Base-by-base conservation (phyloP, 37 sponge, comb jelly and placozoan genomes). In the Corticium candelabrum region DNA sequence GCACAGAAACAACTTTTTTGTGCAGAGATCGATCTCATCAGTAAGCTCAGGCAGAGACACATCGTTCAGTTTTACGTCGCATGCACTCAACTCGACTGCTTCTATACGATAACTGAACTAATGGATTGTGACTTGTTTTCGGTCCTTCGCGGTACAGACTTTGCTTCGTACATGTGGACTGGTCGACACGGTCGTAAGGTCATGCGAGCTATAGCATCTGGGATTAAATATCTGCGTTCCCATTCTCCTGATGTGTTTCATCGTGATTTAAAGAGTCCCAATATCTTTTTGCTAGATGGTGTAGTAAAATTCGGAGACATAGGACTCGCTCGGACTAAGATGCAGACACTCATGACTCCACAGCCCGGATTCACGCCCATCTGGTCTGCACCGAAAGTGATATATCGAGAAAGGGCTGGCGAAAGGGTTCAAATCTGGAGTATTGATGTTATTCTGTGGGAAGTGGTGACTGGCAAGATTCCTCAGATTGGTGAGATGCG, bases 381-480 rank as follows among this genome's bases (percentile, higher is more conserved):
- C n/a, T 94, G 95, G 95, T 90, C 91, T 5, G 91, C 95, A 0
- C 95, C 95, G n/a, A 91, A 94, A 56, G 95, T 94, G 35, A 79
- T 94, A 33, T 90, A 86, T 41, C 62, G 95, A 0, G 85, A 68
- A 57, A 76, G 95, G 75, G 91, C 95, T 3, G 90, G 86, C 33
- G 95, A 94, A 80, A 94, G 90, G 82, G 90, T 94, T 30, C 91
- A 94, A 78, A 88, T 94, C 32, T 94, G 95, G 95, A 90, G 92
- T 62, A 79, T 88, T 68, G 95, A 91, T 32, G 80, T 94, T 11
- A 82, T 94, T 31, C 82, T 94, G 7, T 94, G 95, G 95, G 95
- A 94, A 82, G 79, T 94, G 0, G 87, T 84, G n/a, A 88, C 87
- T 3, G 95, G 91, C 0, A 81, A 79, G 40, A 2, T 84, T 27